Evolutionary conservation across 2,888 invertebrate species (phyloP).

Genomic region (Allolobophora icterica): DNA sequence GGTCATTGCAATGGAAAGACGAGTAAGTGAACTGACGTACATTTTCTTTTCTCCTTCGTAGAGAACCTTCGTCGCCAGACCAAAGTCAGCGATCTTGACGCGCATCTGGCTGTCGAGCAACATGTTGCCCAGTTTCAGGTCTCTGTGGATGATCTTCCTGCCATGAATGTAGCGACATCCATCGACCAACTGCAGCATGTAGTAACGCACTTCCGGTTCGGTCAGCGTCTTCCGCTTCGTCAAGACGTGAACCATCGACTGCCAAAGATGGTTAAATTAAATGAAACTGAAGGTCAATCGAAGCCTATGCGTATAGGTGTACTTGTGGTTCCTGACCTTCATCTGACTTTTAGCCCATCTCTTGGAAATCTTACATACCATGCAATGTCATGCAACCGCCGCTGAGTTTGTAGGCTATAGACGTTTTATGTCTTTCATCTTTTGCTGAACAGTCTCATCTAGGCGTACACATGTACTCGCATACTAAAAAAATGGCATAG

Average conservation of each 20-base stretch:
- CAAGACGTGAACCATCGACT: conserved; percentile 70
- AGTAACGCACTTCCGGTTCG: conserved; percentile 72
- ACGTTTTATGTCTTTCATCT: no score
- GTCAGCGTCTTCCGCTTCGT: conserved; percentile 69
- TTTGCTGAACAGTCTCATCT: no score
- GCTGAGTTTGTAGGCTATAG: no score
- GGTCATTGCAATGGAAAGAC: not conserved
- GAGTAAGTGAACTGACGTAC: conserved; percentile 62
- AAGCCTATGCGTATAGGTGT: not conserved
- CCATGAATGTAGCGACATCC: conserved; percentile 71
- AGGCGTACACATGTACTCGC: no score
- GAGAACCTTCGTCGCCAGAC: conserved; percentile 69
- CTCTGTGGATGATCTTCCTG: conserved; percentile 70
- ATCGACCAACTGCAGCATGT: conserved; percentile 70
- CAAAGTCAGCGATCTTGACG: conserved; percentile 73
- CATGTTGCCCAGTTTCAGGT: conserved; percentile 73
- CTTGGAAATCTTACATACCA: not conserved
- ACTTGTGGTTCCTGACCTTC: not conserved
- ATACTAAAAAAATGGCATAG: no score
- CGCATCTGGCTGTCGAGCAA: conserved; percentile 70
- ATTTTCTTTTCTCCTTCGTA: conserved; percentile 68
- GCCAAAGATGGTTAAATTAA: conserved; percentile 61
- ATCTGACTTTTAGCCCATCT: not conserved
- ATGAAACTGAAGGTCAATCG: not conserved
- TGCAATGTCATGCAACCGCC: not conserved